Evolutionary conservation across 1,140 invertebrate species (phyloP), one percentile per base, ranked within the genome.

Genomic region (Coelopa frigida): DNA sequence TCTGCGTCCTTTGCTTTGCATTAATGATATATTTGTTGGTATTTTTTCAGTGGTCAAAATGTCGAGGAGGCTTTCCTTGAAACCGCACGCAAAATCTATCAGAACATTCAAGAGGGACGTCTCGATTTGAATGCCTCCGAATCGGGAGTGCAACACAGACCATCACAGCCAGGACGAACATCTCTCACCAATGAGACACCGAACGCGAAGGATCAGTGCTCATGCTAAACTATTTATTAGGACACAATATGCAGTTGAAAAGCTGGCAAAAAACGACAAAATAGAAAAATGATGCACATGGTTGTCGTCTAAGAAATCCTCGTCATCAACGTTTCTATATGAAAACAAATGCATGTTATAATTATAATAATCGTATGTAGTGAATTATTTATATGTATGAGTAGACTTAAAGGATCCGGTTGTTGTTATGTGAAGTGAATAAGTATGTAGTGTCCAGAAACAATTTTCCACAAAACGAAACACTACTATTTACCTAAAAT

Each of bases 21-120:
- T 31, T 17, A 42, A 3, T 17, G 24, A 35, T 35, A 14, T 44
- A 20, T 4, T 12, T 14, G 21, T 37, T 37, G 15, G 1, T 24
- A 74, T 67, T 75, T 44, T 47, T 84, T 61, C 59, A 98, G 94
- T 15, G 97, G 97, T 48, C 90, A 98, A 72, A 97, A 98, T 75
- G 97, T 99, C 14, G 97, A 99, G 73, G 96, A 99, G 77, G 96
- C 96, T 29, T 99, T 99, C 75, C 75, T 99, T 56, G 95, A 99
- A 76, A 99, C 96, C 27, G 96, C 97, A 29, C 94, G 93, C 70
- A 97, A 97, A 75, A 99, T 99, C 62, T 99, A 95, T 73, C 93
- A 98, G 72, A 99, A 96, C 71, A 98, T 99, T 72, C 93, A 98
- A 76, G 95, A 99, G 73, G 96, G 96, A 54, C 88, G 92, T 61